Evolutionary conservation across 2,113 vertebrate species (phyloP).

Genomic region (Clupea harengus): DNA sequence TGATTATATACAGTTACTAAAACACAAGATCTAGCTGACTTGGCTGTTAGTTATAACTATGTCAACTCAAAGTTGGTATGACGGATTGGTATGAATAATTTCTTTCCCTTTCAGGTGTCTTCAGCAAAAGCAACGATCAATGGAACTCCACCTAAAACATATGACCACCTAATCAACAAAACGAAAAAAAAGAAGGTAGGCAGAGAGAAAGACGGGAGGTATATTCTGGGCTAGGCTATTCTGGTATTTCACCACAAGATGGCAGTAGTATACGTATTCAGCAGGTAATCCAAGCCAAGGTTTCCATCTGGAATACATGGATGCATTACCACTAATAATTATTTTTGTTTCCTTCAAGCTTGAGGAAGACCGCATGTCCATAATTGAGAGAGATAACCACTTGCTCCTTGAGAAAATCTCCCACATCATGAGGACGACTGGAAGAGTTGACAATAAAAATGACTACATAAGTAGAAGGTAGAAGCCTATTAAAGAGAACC

Average conservation of each 20-base stretch:
- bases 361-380: slow-evolving; percentile 61
- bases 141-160: slow-evolving; percentile 56
- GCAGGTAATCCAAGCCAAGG: not conserved
- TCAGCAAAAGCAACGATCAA: slow-evolving; percentile 67
- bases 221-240: not conserved
- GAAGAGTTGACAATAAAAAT: slow-evolving; percentile 64
- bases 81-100: not conserved
- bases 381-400: slow-evolving; percentile 69
- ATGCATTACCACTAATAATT: not conserved
- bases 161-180: slow-evolving; percentile 66
- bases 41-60: not conserved
- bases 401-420: slow-evolving; percentile 72
- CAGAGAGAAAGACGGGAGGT: not conserved
- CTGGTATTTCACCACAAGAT: not conserved
- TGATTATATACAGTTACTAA: not conserved
- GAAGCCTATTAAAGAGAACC: too few relatives aligned
- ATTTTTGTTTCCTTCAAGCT: slow-evolving; percentile 44
- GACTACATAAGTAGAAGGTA: slow-evolving; percentile 66
- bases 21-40: too few relatives aligned
- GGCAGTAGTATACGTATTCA: not conserved
- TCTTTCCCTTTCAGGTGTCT: slow-evolving; percentile 67
- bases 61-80: not conserved
- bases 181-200: slow-evolving; percentile 72
- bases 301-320: not conserved
- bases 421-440: slow-evolving; percentile 66